Evolutionary conservation across 2,113 vertebrate species (phyloP), one percentile per base, ranked within the genome.

Genomic region (Axis porcinus): DNA sequence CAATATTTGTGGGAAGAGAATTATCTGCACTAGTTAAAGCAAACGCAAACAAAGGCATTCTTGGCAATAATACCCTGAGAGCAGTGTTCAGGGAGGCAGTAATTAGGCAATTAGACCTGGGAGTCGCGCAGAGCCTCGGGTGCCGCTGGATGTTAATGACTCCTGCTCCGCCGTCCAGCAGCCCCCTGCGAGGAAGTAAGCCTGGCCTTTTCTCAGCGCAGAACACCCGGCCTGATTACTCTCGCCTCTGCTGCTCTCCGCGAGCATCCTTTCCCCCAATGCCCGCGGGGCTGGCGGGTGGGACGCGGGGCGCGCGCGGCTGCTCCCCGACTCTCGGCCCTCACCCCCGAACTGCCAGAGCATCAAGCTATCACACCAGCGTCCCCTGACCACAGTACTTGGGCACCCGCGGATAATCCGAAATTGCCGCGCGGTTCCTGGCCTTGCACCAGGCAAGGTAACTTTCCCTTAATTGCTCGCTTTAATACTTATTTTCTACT

Each of bases 61-160:
- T 43, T 60, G 5, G 6, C 82, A 9, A 2, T 36, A 21, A 17
- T 64, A 82, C 28, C 55, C 47, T 2, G 55, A 30, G 30, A 47
- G 90, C 52, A 28, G 82, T 40, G 13, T 58, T 54, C 23, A 19
- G 33, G 17, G 82, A 52, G 36, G 52, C 74, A 13, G 19, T 81
- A 87, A 91, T 67, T 67, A 28, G 94, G 62, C 86, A 64, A 96
- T 87, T 13, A 87, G 85, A 28, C 33, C 81, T 7, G 40, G 58
- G 64, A n/a, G 70, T 47, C 30, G 1, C 19, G 58, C 64, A 2
- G 33, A 16, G 89, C 50, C 62, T 25, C 19, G 10, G 12, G 58
- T 11, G 50, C 52, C 14, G 2, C 23, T 4, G 21, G 12, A 23
- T 21, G 16, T 17, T 17, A 50, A 50, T 9, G 55, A 74, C n/a